A percentile compares a stretch with the other conserved stretches of the same genome.
Evolutionary conservation across 2,797 vertebrate species (phyloP).

Genomic region (Pseudotriccus pelzelni): DNA sequence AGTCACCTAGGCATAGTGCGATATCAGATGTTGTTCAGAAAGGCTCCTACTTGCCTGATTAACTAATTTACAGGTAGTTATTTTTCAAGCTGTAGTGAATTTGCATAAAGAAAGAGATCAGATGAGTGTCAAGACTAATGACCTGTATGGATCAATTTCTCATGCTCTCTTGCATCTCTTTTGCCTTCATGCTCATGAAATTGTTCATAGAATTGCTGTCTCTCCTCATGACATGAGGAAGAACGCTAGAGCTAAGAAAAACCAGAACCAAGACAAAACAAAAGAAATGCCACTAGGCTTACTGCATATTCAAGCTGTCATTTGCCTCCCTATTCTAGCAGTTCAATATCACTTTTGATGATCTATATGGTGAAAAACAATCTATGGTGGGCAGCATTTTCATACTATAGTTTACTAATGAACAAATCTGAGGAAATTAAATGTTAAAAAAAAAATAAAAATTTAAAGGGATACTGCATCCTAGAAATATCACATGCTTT

Average conservation of each 20-base stretch:
- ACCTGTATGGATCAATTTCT: neutral
- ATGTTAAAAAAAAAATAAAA: neutral
- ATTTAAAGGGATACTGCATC: neutral
- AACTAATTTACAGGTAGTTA: neutral
- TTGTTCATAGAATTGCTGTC: neutral
- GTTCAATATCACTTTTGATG: neutral
- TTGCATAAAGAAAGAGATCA: neutral
- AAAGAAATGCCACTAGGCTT: neutral
- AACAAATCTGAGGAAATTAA: neutral
- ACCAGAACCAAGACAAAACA: neutral
- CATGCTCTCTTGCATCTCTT: neutral
- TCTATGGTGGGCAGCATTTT: neutral
- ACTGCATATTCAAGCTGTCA: neutral
- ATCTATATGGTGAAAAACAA: neutral
- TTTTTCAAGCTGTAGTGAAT: neutral
- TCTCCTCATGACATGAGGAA: neutral
- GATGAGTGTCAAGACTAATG: neutral
- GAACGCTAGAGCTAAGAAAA: neutral
- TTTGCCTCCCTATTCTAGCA: neutral
- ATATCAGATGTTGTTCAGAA: neutral
- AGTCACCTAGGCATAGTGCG: neutral
- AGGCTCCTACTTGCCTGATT: neutral
- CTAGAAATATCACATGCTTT: neutral
- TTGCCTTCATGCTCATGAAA: neutral
- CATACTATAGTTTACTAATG: neutral